Evolutionary conservation across 37 sponge, comb jelly and placozoan genomes (phyloP), one percentile per base, ranked within the genome.

Genomic region (Ephydatia muelleri): DNA sequence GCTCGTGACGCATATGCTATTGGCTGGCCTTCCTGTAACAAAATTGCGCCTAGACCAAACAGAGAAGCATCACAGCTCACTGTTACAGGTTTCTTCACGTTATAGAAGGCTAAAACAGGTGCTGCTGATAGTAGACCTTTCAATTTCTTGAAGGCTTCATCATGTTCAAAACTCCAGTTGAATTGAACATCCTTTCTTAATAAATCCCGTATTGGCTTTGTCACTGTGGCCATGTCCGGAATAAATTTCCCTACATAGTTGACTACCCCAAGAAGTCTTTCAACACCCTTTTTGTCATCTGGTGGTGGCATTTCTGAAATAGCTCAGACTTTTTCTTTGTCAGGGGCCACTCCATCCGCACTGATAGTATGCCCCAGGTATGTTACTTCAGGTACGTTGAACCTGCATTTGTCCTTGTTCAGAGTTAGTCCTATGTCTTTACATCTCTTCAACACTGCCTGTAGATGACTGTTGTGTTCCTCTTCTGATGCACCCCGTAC

Each of bases 21-120:
- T 47, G 80, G 86, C 67, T 73, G 82, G 32, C 82, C 82, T 70
- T 82, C 88, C 19, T 87, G 88, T 1, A 87, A 49, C 68, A 87
- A 34, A 67, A 34, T 13, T 72, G 88, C 80, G 13, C 82, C 88
- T 11, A 87, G 76, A 28, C 82, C 88, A 34, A 19, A 27, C 36
- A 81, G 38, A 4, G 64, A 28, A 0, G 88, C 88, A 87, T 87
- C 88, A 86, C 80, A 82, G 2, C 31, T 47, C 0, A 86, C 38
- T 23, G 69, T 64, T 11, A 82, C 49, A 3, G 65, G 47, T 36
- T 81, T 86, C 28, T 39, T 37, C 19, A 77, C 66, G 28, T 86
- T 38, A 5, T 86, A 86, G 49, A 70, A 86, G 6, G 48, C 80
- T 65, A 86, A 71, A 4, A 86, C 87, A 30, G 87, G 87, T 36